Evolutionary conservation across 1,140 invertebrate genomes (phyloP).

Genomic region (Pinna nobilis): DNA sequence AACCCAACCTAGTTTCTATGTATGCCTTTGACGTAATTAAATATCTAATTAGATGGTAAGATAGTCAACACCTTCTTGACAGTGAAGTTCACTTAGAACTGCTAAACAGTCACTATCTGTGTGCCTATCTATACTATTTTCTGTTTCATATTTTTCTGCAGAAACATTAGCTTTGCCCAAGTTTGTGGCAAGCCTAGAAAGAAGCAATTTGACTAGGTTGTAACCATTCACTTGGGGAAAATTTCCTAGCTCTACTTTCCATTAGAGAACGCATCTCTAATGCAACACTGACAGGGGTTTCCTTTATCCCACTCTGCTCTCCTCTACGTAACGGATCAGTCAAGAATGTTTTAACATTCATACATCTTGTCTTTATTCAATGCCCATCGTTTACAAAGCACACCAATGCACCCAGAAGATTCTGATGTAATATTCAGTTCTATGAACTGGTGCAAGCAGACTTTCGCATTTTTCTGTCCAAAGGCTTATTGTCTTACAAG

Average conservation of each 20-base stretch:
- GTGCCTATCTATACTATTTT: no score
- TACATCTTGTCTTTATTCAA: background rate
- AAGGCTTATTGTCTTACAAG: background rate
- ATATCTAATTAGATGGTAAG: no score
- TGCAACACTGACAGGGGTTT: background rate
- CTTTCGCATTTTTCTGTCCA: background rate
- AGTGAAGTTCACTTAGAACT: no score
- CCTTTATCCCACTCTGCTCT: background rate
- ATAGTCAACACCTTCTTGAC: no score
- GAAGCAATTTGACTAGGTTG: background rate
- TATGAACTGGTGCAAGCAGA: background rate
- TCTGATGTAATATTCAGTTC: background rate
- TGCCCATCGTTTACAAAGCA: background rate
- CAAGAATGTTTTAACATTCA: background rate
- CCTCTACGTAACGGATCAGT: background rate
- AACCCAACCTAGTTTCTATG: no score
- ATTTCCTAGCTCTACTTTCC: background rate
- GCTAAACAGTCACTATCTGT: no score
- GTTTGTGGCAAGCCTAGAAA: background rate
- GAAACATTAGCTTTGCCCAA: background rate
- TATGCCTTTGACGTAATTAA: no score
- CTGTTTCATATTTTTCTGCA: conserved; percentile 1
- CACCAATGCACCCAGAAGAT: background rate
- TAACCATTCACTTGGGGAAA: background rate
- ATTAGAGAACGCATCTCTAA: background rate